Base-by-base conservation (phyloP, 2,888 invertebrate species). In the Acrobasis suavella region DNA sequence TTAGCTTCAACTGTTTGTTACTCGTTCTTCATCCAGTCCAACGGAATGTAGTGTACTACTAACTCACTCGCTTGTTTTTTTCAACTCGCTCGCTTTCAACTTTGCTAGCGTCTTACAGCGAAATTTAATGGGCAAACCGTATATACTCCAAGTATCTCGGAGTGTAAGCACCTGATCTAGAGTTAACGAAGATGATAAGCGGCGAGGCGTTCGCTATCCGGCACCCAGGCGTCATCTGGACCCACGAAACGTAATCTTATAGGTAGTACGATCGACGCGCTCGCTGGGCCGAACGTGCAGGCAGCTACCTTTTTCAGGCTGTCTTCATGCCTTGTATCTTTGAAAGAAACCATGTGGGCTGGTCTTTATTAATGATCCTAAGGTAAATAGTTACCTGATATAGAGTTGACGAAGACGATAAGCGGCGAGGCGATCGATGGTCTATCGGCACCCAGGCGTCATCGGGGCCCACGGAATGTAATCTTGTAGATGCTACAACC, bases 361-460 rank as follows among this genome's bases (percentile, higher is more conserved):
- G 22, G 22, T 22, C 22, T 2, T 22, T 22, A 22, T 22, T 22
- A 22, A 22, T 22, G 3, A 2, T 22, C 3, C 22, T 22, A 42
- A 58, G 10, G 42, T 10, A 63, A 39, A 50, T 58, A n/a, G 38
- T 46, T 51, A 38, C 94, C 95, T 73, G 98, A 98, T 93, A 98
- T 97, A 68, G 98, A 98, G 93, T 99, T 99, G 80, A 99, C 98
- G 86, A 99, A 98, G 67, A 99, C 99, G 69, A 99, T 95, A 63
- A 99, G 95, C 14, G 99, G 99, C 95, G 95, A 80, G 95, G 96
- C 72, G 96, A 98, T 72, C 95, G 98, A 70, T 95, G 98, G 91
- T 37, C 95, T 93, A 74, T 96, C 0, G 96, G 96, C 37, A 96
- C 97, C 98, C 98, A 98, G 61, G 97, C 96, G 79, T 98, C 98